Conservation (phyloP, 1,140 invertebrate genomes). For the Odontomachus brunneus region DNA sequence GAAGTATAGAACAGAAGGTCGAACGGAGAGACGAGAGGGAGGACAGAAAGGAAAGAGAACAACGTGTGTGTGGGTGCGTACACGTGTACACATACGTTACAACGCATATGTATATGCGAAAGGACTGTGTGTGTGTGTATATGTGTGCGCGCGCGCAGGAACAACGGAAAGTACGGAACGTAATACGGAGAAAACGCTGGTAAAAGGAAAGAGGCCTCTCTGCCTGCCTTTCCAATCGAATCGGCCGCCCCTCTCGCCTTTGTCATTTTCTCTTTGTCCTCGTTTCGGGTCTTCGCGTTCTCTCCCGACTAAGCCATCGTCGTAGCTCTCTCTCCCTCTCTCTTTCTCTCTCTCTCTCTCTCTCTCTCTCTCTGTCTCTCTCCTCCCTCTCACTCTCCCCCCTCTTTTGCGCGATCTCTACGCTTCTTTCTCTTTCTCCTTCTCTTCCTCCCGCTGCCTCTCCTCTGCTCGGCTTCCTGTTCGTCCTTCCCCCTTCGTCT, state of each 20-base stretch:
- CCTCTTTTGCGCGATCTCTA: slow-evolving; percentile 15
- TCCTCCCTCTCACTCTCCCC: slow-evolving; percentile 38
- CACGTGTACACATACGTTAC: background rate
- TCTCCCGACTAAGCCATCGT: slow-evolving; percentile 57
- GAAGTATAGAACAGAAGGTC: slow-evolving; percentile 48
- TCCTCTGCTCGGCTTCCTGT: slow-evolving; percentile 51
- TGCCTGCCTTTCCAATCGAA: slow-evolving; percentile 82
- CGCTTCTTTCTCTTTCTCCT: slow-evolving; percentile 51
- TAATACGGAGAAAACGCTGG: slow-evolving; percentile 81
- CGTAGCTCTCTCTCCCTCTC: slow-evolving; percentile 53
- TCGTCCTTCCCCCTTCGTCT: slow-evolving; percentile 59
- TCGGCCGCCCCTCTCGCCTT: slow-evolving; percentile 78
- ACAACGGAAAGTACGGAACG: slow-evolving; percentile 79
- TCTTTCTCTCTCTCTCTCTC: slow-evolving; percentile 26
- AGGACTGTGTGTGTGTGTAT: background rate
- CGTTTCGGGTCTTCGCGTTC: slow-evolving; percentile 73
- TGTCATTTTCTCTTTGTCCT: slow-evolving; percentile 82
- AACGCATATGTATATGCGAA: no score
- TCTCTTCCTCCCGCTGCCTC: slow-evolving; percentile 48
- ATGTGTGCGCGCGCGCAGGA: slow-evolving; percentile 63
- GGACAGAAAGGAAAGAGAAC: slow-evolving; percentile 67
- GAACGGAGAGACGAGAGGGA: slow-evolving; percentile 63
- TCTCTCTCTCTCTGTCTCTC: slow-evolving; percentile 40
- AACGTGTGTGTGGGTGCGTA: background rate
- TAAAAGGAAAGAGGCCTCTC: slow-evolving; percentile 81